Conservation (phyloP, 2,797 vertebrate species). For the Pseudochirops cupreus region DNA sequence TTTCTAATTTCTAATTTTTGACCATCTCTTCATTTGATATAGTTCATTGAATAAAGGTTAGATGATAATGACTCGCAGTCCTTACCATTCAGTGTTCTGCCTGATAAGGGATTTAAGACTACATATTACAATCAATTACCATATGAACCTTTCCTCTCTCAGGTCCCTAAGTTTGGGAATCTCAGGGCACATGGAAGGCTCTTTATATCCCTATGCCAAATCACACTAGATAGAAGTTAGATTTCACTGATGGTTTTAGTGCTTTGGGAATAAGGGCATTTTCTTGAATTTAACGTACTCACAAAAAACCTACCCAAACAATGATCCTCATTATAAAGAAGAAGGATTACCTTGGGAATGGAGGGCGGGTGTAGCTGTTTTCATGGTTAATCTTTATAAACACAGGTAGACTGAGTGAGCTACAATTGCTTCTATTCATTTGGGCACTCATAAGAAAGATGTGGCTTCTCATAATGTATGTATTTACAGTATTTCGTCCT, state of each 20-base stretch:
- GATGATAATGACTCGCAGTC: not conserved
- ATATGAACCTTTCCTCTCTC: not conserved
- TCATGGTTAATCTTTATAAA: slow-evolving; percentile 24
- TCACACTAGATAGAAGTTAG: not conserved
- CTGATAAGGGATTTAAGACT: not conserved
- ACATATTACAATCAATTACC: not conserved
- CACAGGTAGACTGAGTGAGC: slow-evolving; percentile 2
- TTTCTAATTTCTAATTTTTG: not conserved
- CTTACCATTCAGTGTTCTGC: not conserved
- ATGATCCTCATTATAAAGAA: not conserved
- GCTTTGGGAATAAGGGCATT: not conserved
- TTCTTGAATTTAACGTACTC: not conserved
- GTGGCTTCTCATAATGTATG: not conserved
- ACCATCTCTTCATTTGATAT: not conserved
- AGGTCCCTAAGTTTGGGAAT: not conserved
- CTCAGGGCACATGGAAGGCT: not conserved
- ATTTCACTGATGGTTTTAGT: not conserved
- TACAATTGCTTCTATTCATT: not conserved
- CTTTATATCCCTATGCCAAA: not conserved
- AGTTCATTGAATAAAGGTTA: not conserved
- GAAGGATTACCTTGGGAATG: not conserved
- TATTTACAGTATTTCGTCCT: slow-evolving; percentile 1
- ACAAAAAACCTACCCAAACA: not conserved
- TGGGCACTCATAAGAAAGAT: slow-evolving; percentile 2
- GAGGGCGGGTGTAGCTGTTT: slow-evolving; percentile 13